phyloP scores from a whole-genome alignment of 1,140 invertebrate species.

The Neodiprion virginianus region DNA sequence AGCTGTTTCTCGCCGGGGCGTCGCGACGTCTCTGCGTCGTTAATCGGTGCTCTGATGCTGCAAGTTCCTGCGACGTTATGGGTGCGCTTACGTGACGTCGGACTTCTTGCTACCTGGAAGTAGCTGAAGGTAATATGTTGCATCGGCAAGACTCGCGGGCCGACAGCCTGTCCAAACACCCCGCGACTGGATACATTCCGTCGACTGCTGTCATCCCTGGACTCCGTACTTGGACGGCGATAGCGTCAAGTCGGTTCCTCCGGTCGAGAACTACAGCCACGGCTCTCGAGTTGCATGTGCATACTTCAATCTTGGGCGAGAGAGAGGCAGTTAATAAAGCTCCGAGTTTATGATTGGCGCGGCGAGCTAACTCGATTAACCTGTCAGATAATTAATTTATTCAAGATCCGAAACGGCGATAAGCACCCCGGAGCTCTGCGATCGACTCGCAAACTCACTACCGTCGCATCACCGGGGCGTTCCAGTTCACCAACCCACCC shows the following conservation, averaged over 20 bases:
- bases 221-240: background rate
- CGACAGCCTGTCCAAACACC: slow-evolving; percentile 4
- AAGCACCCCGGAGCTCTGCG: slow-evolving; percentile 18
- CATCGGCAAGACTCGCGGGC: background rate
- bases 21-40: too few relatives aligned
- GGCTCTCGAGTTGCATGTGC: slow-evolving; percentile 1
- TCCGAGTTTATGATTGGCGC: slow-evolving; percentile 36
- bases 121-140: background rate
- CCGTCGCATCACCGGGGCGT: background rate
- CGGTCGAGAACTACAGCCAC: slow-evolving; percentile 17
- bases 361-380: slow-evolving; percentile 42
- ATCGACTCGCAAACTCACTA: slow-evolving; percentile 30
- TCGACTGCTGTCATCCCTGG: background rate
- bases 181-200: background rate
- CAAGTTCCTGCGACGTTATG: background rate
- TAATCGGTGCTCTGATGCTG: too few relatives aligned
- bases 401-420: slow-evolving; percentile 40
- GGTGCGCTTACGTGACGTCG: background rate
- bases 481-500: background rate
- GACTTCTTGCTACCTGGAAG: background rate
- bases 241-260: background rate
- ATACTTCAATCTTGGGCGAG: slow-evolving; percentile 1
- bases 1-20: background rate
- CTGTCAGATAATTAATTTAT: slow-evolving; percentile 46
- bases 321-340: slow-evolving; percentile 32